Percentiles rank a stretch among this genome's conserved stretches.
phyloP scores from a whole-genome alignment of 2,113 vertebrate species.

The Syngnathus typhle region DNA sequence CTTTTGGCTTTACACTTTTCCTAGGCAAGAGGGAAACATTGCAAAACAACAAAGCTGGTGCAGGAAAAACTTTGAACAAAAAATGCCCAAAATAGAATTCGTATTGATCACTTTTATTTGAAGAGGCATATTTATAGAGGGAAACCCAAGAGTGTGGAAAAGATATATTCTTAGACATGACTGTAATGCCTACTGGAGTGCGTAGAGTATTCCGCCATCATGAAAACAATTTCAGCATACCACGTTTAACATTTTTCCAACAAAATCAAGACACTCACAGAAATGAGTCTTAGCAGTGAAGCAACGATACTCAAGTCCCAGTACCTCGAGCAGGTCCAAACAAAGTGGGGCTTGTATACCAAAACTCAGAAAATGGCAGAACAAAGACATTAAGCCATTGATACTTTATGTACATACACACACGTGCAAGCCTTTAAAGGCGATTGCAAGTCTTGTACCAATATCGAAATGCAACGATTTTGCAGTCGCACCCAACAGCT shows the following conservation, averaged over 20 bases:
- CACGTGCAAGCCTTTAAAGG: neutral
- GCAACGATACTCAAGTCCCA: no score
- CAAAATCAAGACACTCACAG: no score
- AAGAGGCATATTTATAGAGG: slow-evolving; percentile 24
- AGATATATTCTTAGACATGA: slow-evolving; percentile 18
- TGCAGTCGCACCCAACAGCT: slow-evolving; percentile 15
- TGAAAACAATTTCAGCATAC: no score
- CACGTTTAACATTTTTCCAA: no score
- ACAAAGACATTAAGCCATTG: slow-evolving; percentile 6
- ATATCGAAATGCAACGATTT: slow-evolving; percentile 14
- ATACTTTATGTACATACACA: slow-evolving; percentile 19
- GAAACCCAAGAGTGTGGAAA: neutral
- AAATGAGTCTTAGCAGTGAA: no score
- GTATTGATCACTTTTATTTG: slow-evolving; percentile 55
- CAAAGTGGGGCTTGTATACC: slow-evolving; percentile 33
- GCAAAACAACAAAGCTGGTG: slow-evolving; percentile 9
- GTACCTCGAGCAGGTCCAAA: neutral
- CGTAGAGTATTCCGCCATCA: neutral
- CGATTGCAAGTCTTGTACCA: slow-evolving; percentile 7
- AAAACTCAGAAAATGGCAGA: neutral
- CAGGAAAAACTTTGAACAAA: neutral
- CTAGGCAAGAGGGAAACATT: slow-evolving; percentile 38
- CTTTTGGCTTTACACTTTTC: slow-evolving; percentile 16
- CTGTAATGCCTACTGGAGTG: slow-evolving; percentile 28
- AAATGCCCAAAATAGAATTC: neutral